phyloP scores from a whole-genome alignment of 2,888 invertebrate genomes.

The Troglohyphantes excavatus region DNA sequence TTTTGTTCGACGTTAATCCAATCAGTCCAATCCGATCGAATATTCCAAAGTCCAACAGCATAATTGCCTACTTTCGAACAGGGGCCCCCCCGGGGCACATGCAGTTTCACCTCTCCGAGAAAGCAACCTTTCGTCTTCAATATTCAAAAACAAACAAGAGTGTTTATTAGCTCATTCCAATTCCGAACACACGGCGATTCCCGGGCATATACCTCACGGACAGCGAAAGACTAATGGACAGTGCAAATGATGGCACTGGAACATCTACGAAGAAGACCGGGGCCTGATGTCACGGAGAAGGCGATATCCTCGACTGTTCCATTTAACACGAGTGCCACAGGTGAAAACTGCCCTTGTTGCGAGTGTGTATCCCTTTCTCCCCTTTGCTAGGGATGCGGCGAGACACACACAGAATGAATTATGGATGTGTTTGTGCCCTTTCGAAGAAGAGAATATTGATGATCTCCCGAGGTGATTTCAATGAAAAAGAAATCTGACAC shows the following conservation, averaged over 20 bases:
- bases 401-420: constrained; percentile 2
- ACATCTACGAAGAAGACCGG: neutral
- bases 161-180: neutral
- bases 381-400: neutral
- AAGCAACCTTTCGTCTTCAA: neutral
- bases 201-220: constrained; percentile 5
- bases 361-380: neutral
- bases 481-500: constrained; percentile 1
- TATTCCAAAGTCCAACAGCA: neutral
- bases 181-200: neutral
- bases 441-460: constrained; percentile 20
- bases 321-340: constrained; percentile 20
- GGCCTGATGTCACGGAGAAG: constrained; percentile 22
- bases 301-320: constrained; percentile 29
- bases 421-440: neutral
- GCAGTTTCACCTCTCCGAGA: neutral
- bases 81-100: neutral
- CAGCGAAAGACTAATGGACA: constrained; percentile 3
- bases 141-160: neutral
- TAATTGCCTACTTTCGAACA: neutral
- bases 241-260: constrained; percentile 4
- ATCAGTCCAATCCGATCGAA: too few relatives aligned
- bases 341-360: constrained; percentile 15
- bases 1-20: neutral
- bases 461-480: neutral